These are phyloP conservation scores for Apis dorsata DNA, from an alignment of 1,140 invertebrate genomes.

Conservation along the genomic window DNA sequence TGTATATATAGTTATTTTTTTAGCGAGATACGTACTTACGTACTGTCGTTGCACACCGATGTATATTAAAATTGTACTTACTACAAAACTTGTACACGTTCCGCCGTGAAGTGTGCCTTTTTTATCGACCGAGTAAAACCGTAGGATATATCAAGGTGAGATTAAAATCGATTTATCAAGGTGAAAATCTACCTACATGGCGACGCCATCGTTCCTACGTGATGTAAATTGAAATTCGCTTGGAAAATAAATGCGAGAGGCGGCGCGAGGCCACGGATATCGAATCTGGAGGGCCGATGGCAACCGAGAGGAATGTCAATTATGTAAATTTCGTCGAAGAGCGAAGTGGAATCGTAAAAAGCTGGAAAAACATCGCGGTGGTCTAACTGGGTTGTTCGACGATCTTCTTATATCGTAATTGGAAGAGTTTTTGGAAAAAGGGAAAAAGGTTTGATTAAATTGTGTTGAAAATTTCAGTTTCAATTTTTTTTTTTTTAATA, in stretches of 20 bases:
- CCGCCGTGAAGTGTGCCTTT: too few species aligned
- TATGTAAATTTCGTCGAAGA: conserved; percentile 24
- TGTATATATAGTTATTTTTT: conserved; percentile 15
- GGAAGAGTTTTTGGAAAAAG: neutral
- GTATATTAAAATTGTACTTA: too few species aligned
- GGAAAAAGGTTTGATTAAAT: too few species aligned
- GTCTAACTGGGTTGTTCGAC: too few species aligned
- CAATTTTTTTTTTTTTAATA: too few species aligned
- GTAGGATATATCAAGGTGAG: conserved; percentile 21
- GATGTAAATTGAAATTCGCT: conserved; percentile 26
- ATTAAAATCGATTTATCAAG: conserved; percentile 27
- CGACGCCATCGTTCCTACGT: neutral
- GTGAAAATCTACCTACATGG: neutral
- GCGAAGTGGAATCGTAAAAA: conserved; percentile 8
- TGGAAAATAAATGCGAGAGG: neutral
- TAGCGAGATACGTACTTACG: neutral
- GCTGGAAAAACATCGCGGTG: neutral
- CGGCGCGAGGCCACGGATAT: conserved; percentile 2
- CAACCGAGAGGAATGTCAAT: conserved; percentile 29
- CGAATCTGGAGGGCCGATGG: conserved; percentile 7
- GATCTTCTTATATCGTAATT: neutral
- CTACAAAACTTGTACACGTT: neutral
- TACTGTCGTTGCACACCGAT: neutral
- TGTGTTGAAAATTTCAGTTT: too few species aligned
- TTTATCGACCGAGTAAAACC: neutral